Evolutionary conservation across 2,113 vertebrate species (phyloP), one percentile per base, ranked within the genome.

Genomic region (Puntigrus tetrazona): DNA sequence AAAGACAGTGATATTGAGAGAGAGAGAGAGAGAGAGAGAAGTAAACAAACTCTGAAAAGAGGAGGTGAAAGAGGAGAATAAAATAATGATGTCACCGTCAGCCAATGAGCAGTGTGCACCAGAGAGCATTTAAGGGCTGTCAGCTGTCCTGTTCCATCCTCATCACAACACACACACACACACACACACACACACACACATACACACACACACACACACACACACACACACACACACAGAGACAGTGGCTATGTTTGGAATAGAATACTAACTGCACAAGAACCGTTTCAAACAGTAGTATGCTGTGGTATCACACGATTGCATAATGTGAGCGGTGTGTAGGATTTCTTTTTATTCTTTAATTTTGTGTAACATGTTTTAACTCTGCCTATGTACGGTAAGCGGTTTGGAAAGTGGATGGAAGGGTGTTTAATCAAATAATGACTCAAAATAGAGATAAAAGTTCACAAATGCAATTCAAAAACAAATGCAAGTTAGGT

Each of bases 41-140:
- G 52, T 70, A 76, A 63, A 81, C 78, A 83, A 81, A 88, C 78
- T 87, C 90, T 89, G 55, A 86, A 91, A 91, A 86, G 87, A 82
- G 90, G 83, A 90, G 38, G 82, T 83, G 86, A 91, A 91, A 86
- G 86, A 82, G 90, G 83, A 90, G 55, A 85, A 83, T 88, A 91
- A 91, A 91, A 75, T 91, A 90, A 89, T 96, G 94, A 95, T 94
- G 92, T 96, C 95, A 95, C 88, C 84, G 73, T 76, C 83, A 92
- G 88, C 94, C 95, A 93, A 91, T 94, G 82, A 57, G 36, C 89
- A 89, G 89, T 83, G 86, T 83, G 84, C 88, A 79, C 89, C 82
- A 73, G 74, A 88, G 91, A 92, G 87, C 84, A 87, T 92, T 89
- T 88, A 87, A 89, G 86, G 86, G 85, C 84, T 78, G 85, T 93